Conservation (phyloP, 2,888 invertebrate genomes). For the Argyresthia goedartella region DNA sequence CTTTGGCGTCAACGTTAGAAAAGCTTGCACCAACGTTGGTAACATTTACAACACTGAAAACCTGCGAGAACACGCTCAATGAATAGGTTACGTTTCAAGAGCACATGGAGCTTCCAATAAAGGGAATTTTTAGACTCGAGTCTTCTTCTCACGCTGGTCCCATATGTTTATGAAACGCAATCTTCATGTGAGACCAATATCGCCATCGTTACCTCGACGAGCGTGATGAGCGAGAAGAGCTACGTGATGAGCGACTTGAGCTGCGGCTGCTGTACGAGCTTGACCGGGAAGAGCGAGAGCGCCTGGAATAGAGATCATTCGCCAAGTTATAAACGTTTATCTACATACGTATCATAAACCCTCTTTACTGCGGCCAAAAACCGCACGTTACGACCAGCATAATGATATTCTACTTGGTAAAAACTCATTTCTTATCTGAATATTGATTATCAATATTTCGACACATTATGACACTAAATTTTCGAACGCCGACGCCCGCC, state of each 20-base stretch:
- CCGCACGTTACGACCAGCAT: too few species aligned
- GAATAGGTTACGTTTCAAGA: not conserved
- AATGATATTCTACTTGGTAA: too few species aligned
- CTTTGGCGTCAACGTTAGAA: too few species aligned
- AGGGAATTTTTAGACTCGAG: too few species aligned
- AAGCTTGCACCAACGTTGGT: too few species aligned
- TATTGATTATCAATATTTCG: too few species aligned
- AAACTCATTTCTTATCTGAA: too few species aligned
- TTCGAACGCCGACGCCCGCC: too few species aligned
- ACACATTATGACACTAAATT: too few species aligned
- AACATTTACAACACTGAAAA: not conserved
- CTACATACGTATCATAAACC: too few species aligned
- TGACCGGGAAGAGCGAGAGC: conserved; percentile 52
- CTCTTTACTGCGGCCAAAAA: too few species aligned
- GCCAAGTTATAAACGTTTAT: too few species aligned
- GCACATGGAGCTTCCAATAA: not conserved
- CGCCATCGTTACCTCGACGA: conserved; percentile 48
- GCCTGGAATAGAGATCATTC: conserved; percentile 25
- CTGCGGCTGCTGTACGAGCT: conserved; percentile 71
- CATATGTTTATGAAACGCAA: not conserved
- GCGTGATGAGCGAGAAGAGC: conserved; percentile 60
- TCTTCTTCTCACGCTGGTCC: not conserved
- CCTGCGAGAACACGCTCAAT: not conserved
- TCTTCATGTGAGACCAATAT: not conserved
- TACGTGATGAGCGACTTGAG: conserved; percentile 47